Base-by-base conservation (phyloP, 2,113 vertebrate species). In the Calidris pygmaea region DNA sequence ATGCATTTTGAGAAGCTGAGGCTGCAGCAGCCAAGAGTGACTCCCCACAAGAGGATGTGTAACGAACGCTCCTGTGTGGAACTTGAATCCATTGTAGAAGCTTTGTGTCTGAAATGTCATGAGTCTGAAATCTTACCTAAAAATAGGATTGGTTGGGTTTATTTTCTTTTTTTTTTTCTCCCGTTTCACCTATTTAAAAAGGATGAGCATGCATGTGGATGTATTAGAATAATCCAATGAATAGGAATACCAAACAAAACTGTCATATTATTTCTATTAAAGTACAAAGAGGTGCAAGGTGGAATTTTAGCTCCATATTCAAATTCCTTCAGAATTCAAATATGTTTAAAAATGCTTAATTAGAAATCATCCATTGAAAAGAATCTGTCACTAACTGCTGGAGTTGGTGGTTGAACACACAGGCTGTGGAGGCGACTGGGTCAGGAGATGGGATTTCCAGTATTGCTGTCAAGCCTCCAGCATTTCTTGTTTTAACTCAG, bases 321-420 rank as follows among this genome's bases (percentile, higher is more conserved):
- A 82, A 30, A 83, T 68, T 68, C 24, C 39, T 0, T 2, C 45
- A 39, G n/a, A 93, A 85, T 63, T 23, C 24, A 87, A 63, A 45
- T 67, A 76, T 45, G 15, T 79, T 95, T 60, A 53, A 34, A 94
- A 94, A 56, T 34, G 19, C 26, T 85, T 89, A 47, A 60, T 85
- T 89, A 83, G 34, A 24, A 74, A 41, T 22, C 34, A 82, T 43
- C 48, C 65, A 14, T 26, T 59, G 21, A 86, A 88, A 92, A 55
- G 8, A 56, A 68, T 12, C 29, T 87, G 24, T 32, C 53, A 59
- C 7, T 50, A 81, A 1, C 16, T 48, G 30, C 66, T 66, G 48
- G 39, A 75, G 7, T 50, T 70, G 27, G 35, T 73, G 45, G 26
- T 23, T 93, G 71, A 74, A 83, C 23, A 59, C 11, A 59, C n/a